These are phyloP conservation scores for Cichlasoma orientale DNA, from an alignment of 2,797 vertebrate species.

Conservation along the genomic window DNA sequence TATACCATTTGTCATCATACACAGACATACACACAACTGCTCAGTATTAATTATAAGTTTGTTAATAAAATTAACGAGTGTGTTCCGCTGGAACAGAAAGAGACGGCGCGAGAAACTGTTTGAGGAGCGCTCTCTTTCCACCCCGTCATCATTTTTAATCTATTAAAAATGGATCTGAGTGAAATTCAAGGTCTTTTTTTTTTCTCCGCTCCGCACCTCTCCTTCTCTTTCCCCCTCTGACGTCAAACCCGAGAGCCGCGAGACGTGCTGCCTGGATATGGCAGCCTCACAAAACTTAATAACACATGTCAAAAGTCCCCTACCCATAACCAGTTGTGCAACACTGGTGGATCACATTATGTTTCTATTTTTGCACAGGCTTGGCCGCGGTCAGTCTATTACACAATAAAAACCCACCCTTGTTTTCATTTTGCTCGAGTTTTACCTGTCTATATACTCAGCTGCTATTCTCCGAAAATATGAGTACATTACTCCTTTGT, in stretches of 20 bases:
- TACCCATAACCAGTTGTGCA: constrained; percentile 69
- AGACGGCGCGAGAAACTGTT: background rate
- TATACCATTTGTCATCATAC: too few species aligned
- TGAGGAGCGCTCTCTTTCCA: constrained; percentile 28
- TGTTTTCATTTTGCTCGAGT: constrained; percentile 38
- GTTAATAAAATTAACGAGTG: background rate
- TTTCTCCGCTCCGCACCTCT: background rate
- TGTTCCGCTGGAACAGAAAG: background rate
- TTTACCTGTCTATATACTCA: constrained; percentile 12
- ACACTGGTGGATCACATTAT: constrained; percentile 63
- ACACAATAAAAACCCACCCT: constrained; percentile 59
- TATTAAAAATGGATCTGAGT: constrained; percentile 18
- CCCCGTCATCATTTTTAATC: constrained; percentile 26
- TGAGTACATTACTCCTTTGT: background rate
- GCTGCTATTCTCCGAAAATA: background rate
- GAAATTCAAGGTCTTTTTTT: constrained; percentile 23
- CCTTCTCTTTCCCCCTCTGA: constrained; percentile 43
- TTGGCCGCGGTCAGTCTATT: constrained; percentile 50
- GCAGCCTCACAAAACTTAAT: constrained; percentile 59
- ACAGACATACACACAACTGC: too few species aligned
- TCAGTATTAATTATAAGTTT: too few species aligned
- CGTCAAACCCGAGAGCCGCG: constrained; percentile 61
- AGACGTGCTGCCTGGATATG: constrained; percentile 49
- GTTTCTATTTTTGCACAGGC: constrained; percentile 64
- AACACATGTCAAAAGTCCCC: constrained; percentile 65